These are phyloP conservation scores for Amaurobius ferox DNA, from an alignment of 2,888 invertebrate species.

Conservation along the genomic window DNA sequence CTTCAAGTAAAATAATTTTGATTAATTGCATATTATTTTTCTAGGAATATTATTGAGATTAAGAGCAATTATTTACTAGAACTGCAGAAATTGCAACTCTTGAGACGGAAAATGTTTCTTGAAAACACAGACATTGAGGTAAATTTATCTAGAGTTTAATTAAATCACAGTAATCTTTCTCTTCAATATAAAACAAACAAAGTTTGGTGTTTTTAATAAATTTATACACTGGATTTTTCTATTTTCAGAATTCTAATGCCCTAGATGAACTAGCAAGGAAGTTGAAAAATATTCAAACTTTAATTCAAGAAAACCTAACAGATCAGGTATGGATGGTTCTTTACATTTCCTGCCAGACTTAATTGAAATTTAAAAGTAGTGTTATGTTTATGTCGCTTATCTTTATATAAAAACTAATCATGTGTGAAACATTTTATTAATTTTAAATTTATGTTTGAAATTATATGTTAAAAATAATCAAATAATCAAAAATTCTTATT, in stretches of 20 bases:
- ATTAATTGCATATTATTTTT: not conserved
- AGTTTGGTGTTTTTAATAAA: not conserved
- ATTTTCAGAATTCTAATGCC: constrained; percentile 28
- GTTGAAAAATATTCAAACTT: constrained; percentile 36
- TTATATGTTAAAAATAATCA: too few species aligned
- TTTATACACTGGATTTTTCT: not conserved
- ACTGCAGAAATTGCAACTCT: constrained; percentile 41
- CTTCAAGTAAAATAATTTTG: not conserved
- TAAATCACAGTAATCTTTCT: too few species aligned
- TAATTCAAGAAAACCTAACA: constrained; percentile 49
- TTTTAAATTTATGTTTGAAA: too few species aligned
- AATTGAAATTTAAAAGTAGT: too few species aligned
- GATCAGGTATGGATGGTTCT: constrained; percentile 43
- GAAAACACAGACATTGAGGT: constrained; percentile 35
- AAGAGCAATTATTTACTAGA: constrained; percentile 51
- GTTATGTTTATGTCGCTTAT: too few species aligned
- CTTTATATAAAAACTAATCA: too few species aligned
- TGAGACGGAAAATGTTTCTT: constrained; percentile 39
- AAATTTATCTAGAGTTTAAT: too few species aligned
- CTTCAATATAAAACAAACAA: not conserved
- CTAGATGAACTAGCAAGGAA: constrained; percentile 36
- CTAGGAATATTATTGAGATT: constrained; percentile 36
- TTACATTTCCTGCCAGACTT: too few species aligned
- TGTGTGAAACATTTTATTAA: too few species aligned
- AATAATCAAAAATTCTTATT: too few species aligned